phyloP scores from a whole-genome alignment of 92 coral and sea anemone genomes.

The Hydrozoanthus gracilis region DNA sequence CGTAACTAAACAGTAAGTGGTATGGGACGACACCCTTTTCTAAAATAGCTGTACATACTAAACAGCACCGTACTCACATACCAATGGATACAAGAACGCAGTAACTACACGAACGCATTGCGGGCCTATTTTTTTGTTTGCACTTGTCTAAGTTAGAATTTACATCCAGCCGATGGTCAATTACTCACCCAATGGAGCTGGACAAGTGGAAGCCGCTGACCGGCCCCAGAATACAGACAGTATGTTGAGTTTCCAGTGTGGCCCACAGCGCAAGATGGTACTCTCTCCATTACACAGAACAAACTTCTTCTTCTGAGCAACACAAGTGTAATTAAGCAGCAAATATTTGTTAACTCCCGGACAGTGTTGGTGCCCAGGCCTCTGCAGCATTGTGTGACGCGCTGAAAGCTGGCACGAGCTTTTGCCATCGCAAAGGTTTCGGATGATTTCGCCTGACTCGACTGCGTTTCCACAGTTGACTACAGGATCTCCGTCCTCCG shows the following conservation, averaged over 20 bases:
- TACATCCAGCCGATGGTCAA: not conserved
- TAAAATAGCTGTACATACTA: too few species aligned
- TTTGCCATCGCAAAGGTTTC: slow-evolving; percentile 87
- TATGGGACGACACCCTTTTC: too few species aligned
- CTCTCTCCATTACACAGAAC: slow-evolving; percentile 95
- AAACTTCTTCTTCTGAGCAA: slow-evolving; percentile 86
- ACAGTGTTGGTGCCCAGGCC: slow-evolving; percentile 87
- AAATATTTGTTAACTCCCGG: slow-evolving; percentile 96
- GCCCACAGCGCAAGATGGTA: slow-evolving; percentile 85
- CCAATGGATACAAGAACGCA: too few species aligned
- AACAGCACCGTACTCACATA: too few species aligned
- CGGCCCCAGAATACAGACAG: slow-evolving; percentile 95
- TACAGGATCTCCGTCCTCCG: slow-evolving; percentile 95
- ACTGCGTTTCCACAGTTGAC: slow-evolving; percentile 73
- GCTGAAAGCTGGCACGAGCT: slow-evolving; percentile 91
- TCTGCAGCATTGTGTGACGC: slow-evolving; percentile 84
- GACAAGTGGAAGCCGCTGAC: slow-evolving; percentile 87
- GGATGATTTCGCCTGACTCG: slow-evolving; percentile 77
- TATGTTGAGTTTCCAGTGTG: slow-evolving; percentile 86
- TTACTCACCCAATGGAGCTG: slow-evolving; percentile 73
- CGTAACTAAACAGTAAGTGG: too few species aligned
- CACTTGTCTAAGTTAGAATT: not conserved
- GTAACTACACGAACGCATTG: too few species aligned
- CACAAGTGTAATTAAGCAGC: slow-evolving; percentile 89
- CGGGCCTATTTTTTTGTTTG: not conserved